Conservation (phyloP, 2,888 invertebrate genomes). For the Drosophila mimica region DNA sequence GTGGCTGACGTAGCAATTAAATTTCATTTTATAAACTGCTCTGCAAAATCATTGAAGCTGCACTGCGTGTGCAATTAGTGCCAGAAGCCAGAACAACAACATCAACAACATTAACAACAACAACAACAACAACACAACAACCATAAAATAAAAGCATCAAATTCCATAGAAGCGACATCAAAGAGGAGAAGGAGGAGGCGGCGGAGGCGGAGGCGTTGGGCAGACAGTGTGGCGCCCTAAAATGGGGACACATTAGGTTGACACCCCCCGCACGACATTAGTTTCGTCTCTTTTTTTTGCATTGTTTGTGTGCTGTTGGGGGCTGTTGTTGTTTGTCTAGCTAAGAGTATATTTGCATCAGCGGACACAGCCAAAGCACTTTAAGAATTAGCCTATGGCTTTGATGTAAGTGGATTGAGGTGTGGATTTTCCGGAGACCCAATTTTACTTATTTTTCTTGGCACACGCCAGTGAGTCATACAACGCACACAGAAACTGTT, state of each 20-base stretch:
- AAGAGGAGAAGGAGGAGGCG: slow-evolving; percentile 11
- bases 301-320: slow-evolving; percentile 9
- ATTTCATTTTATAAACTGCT: slow-evolving; percentile 72
- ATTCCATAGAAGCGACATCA: slow-evolving; percentile 36
- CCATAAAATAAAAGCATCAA: slow-evolving; percentile 30
- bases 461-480: slow-evolving; percentile 28
- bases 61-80: slow-evolving; percentile 69
- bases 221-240: slow-evolving; percentile 34
- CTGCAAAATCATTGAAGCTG: slow-evolving; percentile 48
- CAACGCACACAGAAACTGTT: not conserved
- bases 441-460: slow-evolving; percentile 17
- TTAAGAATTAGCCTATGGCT: slow-evolving; percentile 36
- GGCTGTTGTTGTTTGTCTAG: slow-evolving; percentile 9
- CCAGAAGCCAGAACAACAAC: slow-evolving; percentile 3
- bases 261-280: slow-evolving; percentile 12
- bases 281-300: slow-evolving; percentile 5
- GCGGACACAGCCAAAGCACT: slow-evolving; percentile 5
- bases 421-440: slow-evolving; percentile 5
- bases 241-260: slow-evolving; percentile 36
- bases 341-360: slow-evolving; percentile 35
- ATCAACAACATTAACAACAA: slow-evolving; percentile 2
- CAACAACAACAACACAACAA: slow-evolving; percentile 13
- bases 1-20: slow-evolving; percentile 67
- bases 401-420: slow-evolving; percentile 27
- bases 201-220: not conserved